Conservation (phyloP, 2,888 invertebrate species). For the Synergus japonicus region DNA sequence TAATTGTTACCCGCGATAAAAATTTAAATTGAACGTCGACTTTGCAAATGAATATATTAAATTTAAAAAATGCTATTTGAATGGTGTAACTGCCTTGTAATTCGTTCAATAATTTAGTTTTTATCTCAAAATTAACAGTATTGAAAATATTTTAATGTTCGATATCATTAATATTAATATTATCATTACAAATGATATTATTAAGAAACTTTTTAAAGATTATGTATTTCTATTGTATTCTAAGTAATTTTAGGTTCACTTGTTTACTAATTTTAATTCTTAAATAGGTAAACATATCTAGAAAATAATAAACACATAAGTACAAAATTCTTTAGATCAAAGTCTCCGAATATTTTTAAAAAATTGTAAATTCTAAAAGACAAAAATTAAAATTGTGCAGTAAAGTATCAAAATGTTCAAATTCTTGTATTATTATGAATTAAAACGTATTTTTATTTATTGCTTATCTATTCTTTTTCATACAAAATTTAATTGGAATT, state of each 20-base stretch:
- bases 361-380: neutral
- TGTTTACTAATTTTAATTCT: neutral
- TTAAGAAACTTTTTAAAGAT: neutral
- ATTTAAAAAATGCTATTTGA: neutral
- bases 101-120: neutral
- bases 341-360: neutral
- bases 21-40: neutral
- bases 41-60: neutral
- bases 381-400: neutral
- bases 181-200: neutral
- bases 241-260: neutral
- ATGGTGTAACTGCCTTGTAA: constrained; percentile 14
- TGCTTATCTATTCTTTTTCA: neutral
- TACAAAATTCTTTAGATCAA: neutral
- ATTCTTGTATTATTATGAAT: neutral
- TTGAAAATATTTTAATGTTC: neutral
- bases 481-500: neutral
- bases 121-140: neutral
- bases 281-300: neutral
- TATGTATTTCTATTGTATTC: neutral
- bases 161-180: too few species aligned
- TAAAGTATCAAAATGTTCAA: neutral
- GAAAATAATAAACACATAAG: neutral
- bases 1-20: neutral
- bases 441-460: neutral